Evolutionary conservation across 2,888 invertebrate genomes (phyloP), one percentile per base, ranked within the genome.

Genomic region (Ornithoptera priamus): DNA sequence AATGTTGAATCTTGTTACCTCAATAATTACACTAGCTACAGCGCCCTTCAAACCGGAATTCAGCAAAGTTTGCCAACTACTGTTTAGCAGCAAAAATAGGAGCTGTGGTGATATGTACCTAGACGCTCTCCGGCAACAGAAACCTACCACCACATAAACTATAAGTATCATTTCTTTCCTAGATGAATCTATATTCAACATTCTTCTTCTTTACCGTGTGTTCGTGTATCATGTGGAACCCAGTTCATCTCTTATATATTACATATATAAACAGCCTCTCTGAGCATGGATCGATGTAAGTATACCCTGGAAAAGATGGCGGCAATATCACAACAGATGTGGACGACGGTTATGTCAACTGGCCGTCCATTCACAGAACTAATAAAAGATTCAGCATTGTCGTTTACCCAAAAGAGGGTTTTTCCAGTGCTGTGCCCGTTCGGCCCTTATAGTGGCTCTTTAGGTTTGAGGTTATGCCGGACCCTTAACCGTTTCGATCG

Each of bases 321-420:
- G 39, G 87, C 86, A 89, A 90, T 92, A 92, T 89, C 85, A 88
- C 86, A 90, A 90, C 92, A 92, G 89, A 90, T 92, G 91, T 88
- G 85, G 83, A 79, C 85, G 89, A 90, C 89, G 87, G 88, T 90
- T 90, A 92, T 88, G 89, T 89, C 90, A 89, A 89, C 90, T 88
- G 87, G 86, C 85, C 89, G 85, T 87, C 87, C 88, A 89, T 90
- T 90, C 88, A 87, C 88, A 80, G 85, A 90, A 88, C 90, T 90
- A 91, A 92, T 92, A 92, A 91, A 91, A 92, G 90, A 92, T 90
- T 91, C 92, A 92, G 89, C 88, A 87, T 86, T 87, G 87, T 86
- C 89, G 89, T 89, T 89, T 84, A 81, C 76, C 81, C 83, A 80
- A 85, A 85, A 86, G 85, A 87, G 87, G 90, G 89, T 85, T 78